A percentile compares a stretch with the other conserved stretches of the same genome.
These are phyloP conservation scores for Thamnophis elegans DNA, from an alignment of 2,797 vertebrate genomes.

Conservation along the genomic window DNA sequence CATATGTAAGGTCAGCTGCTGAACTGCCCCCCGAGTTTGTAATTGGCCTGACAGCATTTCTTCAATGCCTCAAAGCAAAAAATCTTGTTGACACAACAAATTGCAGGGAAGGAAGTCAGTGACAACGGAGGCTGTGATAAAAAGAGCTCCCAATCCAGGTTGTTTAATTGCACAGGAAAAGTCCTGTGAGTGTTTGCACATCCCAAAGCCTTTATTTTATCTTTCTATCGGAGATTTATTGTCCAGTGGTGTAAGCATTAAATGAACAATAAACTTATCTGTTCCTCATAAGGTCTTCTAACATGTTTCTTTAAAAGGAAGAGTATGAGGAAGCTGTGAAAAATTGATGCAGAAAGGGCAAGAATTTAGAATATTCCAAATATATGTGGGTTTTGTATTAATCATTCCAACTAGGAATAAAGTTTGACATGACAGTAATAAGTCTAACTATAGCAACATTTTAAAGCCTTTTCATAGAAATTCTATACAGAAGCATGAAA, in stretches of 20 bases:
- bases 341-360: neutral
- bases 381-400: neutral
- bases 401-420: neutral
- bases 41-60: too few relatives aligned
- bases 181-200: slow-evolving; percentile 23
- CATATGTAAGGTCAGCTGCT: too few relatives aligned
- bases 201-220: slow-evolving; percentile 19
- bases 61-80: too few relatives aligned
- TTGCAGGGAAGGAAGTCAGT: neutral
- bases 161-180: slow-evolving; percentile 44
- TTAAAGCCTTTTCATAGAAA: too few relatives aligned
- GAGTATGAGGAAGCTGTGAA: neutral
- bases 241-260: neutral
- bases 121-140: slow-evolving; percentile 27
- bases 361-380: slow-evolving; percentile 14
- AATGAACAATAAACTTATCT: neutral
- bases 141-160: slow-evolving; percentile 25
- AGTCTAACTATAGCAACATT: neutral
- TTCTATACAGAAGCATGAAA: neutral
- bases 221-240: neutral
- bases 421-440: neutral
- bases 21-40: too few relatives aligned
- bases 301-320: neutral
- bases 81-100: too few relatives aligned
- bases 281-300: neutral